A percentile compares a stretch with the other conserved stretches of the same genome.
These are phyloP conservation scores for Meta bourneti DNA, from an alignment of 2,888 invertebrate genomes.

Conservation along the genomic window DNA sequence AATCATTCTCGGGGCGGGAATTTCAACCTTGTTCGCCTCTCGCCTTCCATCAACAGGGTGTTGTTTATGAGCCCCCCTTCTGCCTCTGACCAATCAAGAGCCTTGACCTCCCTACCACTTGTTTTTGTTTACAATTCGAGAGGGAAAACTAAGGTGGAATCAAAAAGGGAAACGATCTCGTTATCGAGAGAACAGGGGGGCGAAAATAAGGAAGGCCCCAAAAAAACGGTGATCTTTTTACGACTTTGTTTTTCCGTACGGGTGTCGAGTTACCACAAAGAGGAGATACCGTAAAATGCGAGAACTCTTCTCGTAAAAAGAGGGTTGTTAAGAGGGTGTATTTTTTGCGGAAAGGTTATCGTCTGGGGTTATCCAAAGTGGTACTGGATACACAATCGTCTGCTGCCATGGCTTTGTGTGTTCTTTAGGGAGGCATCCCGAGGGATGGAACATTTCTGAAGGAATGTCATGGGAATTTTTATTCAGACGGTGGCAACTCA, in stretches of 20 bases:
- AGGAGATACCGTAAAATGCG: background rate
- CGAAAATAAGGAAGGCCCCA: background rate
- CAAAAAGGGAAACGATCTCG: background rate
- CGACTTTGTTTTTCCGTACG: conserved; percentile 28
- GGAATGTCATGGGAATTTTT: background rate
- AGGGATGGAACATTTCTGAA: background rate
- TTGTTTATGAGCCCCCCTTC: background rate
- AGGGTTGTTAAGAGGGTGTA: conserved; percentile 10
- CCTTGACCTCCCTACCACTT: conserved; percentile 61
- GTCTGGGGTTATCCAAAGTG: background rate
- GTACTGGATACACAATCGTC: too few species aligned
- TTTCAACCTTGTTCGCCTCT: background rate
- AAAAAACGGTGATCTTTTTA: conserved; percentile 27
- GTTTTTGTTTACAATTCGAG: conserved; percentile 58
- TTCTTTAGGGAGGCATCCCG: background rate
- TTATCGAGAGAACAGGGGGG: background rate
- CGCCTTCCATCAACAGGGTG: background rate
- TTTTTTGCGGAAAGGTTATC: conserved; percentile 6
- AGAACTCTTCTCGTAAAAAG: background rate
- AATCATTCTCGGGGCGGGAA: background rate
- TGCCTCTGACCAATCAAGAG: background rate
- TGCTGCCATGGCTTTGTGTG: too few species aligned
- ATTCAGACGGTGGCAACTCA: background rate
- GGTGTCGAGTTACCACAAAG: conserved; percentile 16
- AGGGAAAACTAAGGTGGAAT: conserved; percentile 18